These are phyloP conservation scores for Oryzias celebensis DNA, from an alignment of 2,113 vertebrate genomes.

Conservation along the genomic window DNA sequence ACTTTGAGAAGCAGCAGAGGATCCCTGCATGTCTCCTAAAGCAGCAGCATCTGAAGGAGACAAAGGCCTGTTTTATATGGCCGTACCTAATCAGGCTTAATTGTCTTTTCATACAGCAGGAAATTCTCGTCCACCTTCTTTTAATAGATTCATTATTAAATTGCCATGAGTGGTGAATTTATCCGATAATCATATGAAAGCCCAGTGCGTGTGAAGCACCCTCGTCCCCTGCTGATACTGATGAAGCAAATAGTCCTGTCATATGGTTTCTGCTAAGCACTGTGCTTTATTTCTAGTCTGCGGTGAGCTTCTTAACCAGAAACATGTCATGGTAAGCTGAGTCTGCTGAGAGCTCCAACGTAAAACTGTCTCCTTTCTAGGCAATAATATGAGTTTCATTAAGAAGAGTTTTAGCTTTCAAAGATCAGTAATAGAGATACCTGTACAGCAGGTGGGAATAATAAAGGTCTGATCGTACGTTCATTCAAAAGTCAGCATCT, in stretches of 20 bases:
- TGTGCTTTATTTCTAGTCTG: constrained; percentile 18
- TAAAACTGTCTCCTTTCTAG: constrained; percentile 21
- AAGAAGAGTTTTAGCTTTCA: constrained; percentile 6
- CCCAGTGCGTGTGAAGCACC: neutral
- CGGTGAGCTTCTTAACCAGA: constrained; percentile 28
- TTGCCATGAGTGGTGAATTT: constrained; percentile 10
- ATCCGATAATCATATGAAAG: constrained; percentile 10
- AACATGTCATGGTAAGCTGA: constrained; percentile 18
- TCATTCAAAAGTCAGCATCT: constrained; percentile 24
- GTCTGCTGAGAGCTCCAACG: constrained; percentile 23
- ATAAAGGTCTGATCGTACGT: constrained; percentile 27
- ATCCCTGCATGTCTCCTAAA: constrained; percentile 36
- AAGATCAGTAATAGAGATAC: neutral
- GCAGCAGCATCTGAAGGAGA: constrained; percentile 29
- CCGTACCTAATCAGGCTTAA: constrained; percentile 10
- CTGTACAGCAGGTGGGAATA: neutral
- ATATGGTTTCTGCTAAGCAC: constrained; percentile 32
- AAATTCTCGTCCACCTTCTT: neutral
- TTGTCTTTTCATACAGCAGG: constrained; percentile 13
- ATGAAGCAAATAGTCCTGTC: constrained; percentile 26
- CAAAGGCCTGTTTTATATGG: constrained; percentile 10
- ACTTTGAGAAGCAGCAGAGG: constrained; percentile 55
- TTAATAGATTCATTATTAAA: constrained; percentile 6
- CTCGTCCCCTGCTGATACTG: constrained; percentile 3
- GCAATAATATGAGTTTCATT: constrained; percentile 10